Percentiles rank a stretch among this genome's conserved stretches.
These are phyloP conservation scores for Anthrax anthrax DNA, from an alignment of 2,888 invertebrate species.

Conservation along the genomic window DNA sequence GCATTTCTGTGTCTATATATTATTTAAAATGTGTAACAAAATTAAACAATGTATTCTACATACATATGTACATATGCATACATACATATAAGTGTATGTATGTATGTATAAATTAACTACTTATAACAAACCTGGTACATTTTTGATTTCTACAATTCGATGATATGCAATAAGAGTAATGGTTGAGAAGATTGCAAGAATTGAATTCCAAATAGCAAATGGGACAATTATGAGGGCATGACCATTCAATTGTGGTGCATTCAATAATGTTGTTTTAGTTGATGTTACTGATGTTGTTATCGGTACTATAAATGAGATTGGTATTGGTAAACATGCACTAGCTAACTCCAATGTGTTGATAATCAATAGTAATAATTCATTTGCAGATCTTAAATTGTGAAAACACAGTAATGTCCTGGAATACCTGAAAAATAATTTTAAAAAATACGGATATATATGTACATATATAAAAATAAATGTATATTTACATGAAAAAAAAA, in stretches of 20 bases:
- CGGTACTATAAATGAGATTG: constrained; percentile 8
- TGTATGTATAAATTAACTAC: too few species aligned
- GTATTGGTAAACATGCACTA: constrained; percentile 22
- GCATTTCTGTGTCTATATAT: too few species aligned
- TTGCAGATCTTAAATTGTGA: constrained; percentile 30
- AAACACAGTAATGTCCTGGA: constrained; percentile 26
- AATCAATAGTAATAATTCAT: constrained; percentile 24
- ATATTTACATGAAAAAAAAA: too few species aligned
- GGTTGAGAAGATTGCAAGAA: constrained; percentile 23
- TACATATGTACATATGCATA: too few species aligned
- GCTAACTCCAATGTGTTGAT: constrained; percentile 28
- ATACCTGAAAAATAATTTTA: not conserved
- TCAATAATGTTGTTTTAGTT: not conserved
- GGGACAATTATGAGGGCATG: constrained; percentile 12
- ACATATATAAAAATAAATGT: too few species aligned
- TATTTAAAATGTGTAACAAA: too few species aligned
- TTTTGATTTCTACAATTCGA: constrained; percentile 27
- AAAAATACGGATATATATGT: too few species aligned
- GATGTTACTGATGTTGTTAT: constrained; percentile 1
- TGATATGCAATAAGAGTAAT: constrained; percentile 28
- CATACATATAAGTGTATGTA: too few species aligned
- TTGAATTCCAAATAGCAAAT: constrained; percentile 23
- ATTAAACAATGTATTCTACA: too few species aligned
- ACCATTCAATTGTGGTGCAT: constrained; percentile 1
- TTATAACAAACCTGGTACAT: constrained; percentile 26